Conservation (phyloP, 2,113 vertebrate genomes). For the Aphyosemion australe region DNA sequence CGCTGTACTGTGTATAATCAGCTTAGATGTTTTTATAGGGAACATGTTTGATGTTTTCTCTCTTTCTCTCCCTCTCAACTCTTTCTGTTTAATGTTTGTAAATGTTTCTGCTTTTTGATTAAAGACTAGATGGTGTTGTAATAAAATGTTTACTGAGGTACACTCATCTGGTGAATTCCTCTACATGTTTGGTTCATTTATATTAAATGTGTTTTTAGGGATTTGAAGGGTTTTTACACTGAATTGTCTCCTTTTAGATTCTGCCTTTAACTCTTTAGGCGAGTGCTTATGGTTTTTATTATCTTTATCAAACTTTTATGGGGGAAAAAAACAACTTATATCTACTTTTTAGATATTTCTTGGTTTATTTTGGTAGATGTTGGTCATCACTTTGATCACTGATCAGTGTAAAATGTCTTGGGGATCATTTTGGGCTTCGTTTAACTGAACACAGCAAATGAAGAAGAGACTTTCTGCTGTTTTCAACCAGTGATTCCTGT, state of each 20-base stretch:
- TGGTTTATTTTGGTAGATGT: not conserved
- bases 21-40: slow-evolving; percentile 94
- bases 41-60: slow-evolving; percentile 67
- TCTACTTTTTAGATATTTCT: not conserved
- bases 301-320: not conserved
- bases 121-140: slow-evolving; percentile 97
- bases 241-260: slow-evolving; percentile 7
- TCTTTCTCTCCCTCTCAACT: slow-evolving; percentile 56
- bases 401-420: not conserved
- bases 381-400: not conserved
- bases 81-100: slow-evolving; percentile 92
- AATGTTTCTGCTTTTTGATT: slow-evolving; percentile 93
- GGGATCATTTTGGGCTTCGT: not conserved
- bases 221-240: slow-evolving; percentile 3
- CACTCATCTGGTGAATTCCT: slow-evolving; percentile 82
- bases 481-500: slow-evolving; percentile 19
- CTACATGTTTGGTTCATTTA: slow-evolving; percentile 81
- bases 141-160: slow-evolving; percentile 99
- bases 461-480: not conserved
- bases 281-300: slow-evolving; percentile 10
- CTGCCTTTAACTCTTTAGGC: not conserved
- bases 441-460: not conserved
- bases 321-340: not conserved
- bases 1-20: slow-evolving; percentile 91
- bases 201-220: slow-evolving; percentile 66